phyloP scores from a whole-genome alignment of 2,888 invertebrate species.

The Zaprionus lineosus region DNA sequence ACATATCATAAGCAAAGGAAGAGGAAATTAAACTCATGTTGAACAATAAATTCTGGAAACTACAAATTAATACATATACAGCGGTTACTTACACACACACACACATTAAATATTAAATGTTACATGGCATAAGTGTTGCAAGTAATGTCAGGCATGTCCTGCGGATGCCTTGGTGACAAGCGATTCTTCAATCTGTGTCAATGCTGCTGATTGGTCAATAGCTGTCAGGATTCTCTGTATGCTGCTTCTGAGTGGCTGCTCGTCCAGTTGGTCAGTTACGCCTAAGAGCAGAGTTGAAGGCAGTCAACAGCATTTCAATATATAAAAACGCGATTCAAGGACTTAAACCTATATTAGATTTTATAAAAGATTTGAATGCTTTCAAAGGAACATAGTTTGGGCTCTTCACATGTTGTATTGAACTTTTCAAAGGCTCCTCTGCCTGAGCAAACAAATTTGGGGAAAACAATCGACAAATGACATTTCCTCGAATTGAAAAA shows the following conservation, averaged over 20 bases:
- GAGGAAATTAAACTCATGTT: not conserved
- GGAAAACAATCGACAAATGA: not conserved
- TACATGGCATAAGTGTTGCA: constrained; percentile 50
- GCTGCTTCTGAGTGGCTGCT: too few relatives aligned
- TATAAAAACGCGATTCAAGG: too few relatives aligned
- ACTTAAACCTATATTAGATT: too few relatives aligned
- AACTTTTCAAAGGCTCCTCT: not conserved
- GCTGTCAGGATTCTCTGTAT: too few relatives aligned
- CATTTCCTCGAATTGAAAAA: not conserved
- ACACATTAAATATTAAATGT: constrained; percentile 30
- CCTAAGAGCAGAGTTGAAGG: too few relatives aligned
- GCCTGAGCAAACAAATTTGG: too few relatives aligned
- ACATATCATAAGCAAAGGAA: constrained; percentile 3
- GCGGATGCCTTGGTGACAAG: not conserved
- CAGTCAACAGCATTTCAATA: too few relatives aligned
- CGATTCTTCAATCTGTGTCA: not conserved
- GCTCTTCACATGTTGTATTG: too few relatives aligned
- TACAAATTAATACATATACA: not conserved
- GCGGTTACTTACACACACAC: not conserved
- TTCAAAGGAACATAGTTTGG: too few relatives aligned
- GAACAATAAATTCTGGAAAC: too few relatives aligned
- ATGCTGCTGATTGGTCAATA: not conserved
- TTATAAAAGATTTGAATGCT: too few relatives aligned
- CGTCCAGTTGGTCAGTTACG: too few relatives aligned
- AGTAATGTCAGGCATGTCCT: constrained; percentile 4